Percentiles rank a stretch among this genome's conserved stretches.
Conservation (phyloP, 1,140 invertebrate genomes). For the Microplitis demolitor region DNA sequence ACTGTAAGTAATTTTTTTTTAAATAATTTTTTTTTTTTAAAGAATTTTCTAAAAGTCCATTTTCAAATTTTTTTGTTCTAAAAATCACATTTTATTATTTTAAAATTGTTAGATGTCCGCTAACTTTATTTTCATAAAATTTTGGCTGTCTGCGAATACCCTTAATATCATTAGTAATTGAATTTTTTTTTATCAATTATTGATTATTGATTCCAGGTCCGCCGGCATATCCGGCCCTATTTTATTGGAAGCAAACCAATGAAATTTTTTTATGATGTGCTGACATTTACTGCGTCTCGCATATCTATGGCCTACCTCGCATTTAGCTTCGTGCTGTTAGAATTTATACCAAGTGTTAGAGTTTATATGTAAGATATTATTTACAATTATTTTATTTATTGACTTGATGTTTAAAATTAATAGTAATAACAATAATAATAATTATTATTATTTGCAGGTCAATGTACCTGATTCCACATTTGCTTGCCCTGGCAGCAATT, state of each 20-base stretch:
- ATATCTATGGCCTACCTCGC: slow-evolving; percentile 84
- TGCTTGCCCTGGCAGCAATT: slow-evolving; percentile 63
- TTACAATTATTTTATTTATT: slow-evolving; percentile 2
- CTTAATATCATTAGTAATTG: too few relatives aligned
- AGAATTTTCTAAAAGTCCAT: too few relatives aligned
- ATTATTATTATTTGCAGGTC: slow-evolving; percentile 50
- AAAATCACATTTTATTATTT: too few relatives aligned
- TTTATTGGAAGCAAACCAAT: slow-evolving; percentile 70
- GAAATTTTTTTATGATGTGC: slow-evolving; percentile 76
- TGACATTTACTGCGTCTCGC: slow-evolving; percentile 80
- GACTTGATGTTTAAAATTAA: not conserved
- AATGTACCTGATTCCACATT: slow-evolving; percentile 66
- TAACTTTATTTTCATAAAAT: too few relatives aligned
- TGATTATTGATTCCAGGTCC: slow-evolving; percentile 59
- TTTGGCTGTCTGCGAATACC: too few relatives aligned
- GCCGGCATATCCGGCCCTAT: slow-evolving; percentile 74
- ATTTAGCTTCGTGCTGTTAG: slow-evolving; percentile 88
- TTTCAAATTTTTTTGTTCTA: too few relatives aligned
- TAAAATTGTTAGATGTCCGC: too few relatives aligned
- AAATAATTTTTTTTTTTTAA: too few relatives aligned
- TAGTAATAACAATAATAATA: not conserved
- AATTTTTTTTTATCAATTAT: too few relatives aligned
- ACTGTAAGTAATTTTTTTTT: too few relatives aligned
- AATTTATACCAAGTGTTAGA: slow-evolving; percentile 71
- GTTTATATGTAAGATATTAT: slow-evolving; percentile 68